A percentile compares a stretch with the other conserved stretches of the same genome.
Evolutionary conservation across 2,797 vertebrate species (phyloP).

Genomic region (Sebastes flavidus): DNA sequence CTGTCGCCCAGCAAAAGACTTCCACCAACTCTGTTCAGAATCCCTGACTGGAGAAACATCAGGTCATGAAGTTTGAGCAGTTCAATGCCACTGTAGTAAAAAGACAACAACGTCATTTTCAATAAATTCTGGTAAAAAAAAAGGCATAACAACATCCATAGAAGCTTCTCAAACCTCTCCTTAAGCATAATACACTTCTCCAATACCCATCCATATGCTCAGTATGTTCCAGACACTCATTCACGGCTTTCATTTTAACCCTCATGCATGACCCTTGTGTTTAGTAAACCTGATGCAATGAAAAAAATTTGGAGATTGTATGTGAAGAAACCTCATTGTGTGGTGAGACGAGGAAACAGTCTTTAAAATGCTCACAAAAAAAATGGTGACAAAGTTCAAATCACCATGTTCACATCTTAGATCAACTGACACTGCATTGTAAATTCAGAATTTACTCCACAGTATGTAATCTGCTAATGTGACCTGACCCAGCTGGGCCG

Average conservation of each 20-base stretch:
- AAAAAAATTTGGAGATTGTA: not conserved
- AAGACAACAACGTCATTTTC: not conserved
- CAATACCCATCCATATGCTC: not conserved
- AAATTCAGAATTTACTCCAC: not conserved
- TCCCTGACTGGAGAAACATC: not conserved
- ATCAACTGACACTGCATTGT: not conserved
- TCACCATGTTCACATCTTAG: not conserved
- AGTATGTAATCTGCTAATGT: not conserved
- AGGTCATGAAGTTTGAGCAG: not conserved
- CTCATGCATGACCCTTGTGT: not conserved
- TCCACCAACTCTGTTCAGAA: not conserved
- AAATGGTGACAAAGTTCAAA: not conserved
- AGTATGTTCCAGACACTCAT: not conserved
- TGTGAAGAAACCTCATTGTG: not conserved
- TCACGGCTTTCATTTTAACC: not conserved
- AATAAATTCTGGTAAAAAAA: not conserved
- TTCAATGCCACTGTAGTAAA: not conserved
- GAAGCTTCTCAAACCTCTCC: not conserved
- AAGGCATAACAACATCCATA: not conserved
- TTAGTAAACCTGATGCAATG: not conserved
- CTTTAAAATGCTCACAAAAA: not conserved
- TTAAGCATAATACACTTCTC: not conserved
- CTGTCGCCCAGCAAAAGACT: not conserved
- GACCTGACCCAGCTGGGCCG: constrained; percentile 7
- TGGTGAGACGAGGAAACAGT: not conserved